A percentile compares a stretch with the other conserved stretches of the same genome.
Evolutionary conservation across 2,113 vertebrate genomes (phyloP).

Genomic region (Psittacus erithacus): DNA sequence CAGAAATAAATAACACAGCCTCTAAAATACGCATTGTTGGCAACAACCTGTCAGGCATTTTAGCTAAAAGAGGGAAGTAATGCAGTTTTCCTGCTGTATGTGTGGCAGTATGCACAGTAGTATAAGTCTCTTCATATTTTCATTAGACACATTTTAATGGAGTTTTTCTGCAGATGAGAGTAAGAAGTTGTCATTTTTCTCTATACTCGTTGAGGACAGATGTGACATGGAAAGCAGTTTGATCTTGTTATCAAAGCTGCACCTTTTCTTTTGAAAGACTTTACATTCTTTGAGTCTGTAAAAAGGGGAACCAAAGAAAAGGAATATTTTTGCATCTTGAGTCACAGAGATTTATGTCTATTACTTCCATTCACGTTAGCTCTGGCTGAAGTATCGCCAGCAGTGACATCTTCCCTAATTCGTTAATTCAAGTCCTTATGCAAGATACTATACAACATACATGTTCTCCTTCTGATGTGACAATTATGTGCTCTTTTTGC

Average conservation of each 20-base stretch:
- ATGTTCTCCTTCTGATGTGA: neutral
- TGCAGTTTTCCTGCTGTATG: neutral
- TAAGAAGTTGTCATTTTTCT: neutral
- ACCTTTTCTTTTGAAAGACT: neutral
- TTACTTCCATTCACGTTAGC: neutral
- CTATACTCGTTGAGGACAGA: neutral
- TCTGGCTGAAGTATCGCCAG: neutral
- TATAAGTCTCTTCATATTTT: neutral
- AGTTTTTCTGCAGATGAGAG: neutral
- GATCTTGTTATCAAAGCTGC: neutral
- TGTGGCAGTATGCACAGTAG: neutral
- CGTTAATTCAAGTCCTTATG: neutral
- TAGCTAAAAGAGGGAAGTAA: neutral
- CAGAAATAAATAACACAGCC: neutral
- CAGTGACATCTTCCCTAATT: neutral
- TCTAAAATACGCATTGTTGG: neutral
- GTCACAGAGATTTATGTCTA: neutral
- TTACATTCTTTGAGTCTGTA: neutral
- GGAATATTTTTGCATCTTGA: neutral
- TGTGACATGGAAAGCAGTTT: neutral
- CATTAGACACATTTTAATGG: neutral
- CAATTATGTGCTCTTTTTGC: neutral
- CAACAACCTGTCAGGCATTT: neutral
- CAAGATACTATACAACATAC: neutral
- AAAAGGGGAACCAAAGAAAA: neutral